phyloP scores from a whole-genome alignment of 2,113 vertebrate genomes.

The Cyphomyrus plagiostoma region DNA sequence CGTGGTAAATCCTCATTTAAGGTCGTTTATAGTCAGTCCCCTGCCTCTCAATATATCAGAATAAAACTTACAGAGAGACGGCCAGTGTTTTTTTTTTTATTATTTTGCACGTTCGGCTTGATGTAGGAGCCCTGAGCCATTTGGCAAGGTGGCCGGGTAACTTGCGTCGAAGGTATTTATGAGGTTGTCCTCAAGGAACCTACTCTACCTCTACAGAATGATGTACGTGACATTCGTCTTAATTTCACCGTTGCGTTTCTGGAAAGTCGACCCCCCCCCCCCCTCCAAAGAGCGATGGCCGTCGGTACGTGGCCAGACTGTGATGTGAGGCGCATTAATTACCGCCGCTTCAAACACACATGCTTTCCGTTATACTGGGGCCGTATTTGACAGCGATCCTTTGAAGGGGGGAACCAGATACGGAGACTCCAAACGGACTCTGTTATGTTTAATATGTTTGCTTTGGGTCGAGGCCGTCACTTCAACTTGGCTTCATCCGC shows the following conservation, averaged over 20 bases:
- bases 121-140: constrained; percentile 45
- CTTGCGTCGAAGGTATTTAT: constrained; percentile 50
- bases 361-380: constrained; percentile 27
- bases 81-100: constrained; percentile 46
- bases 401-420: constrained; percentile 10
- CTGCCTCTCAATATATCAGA: not conserved
- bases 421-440: not conserved
- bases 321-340: constrained; percentile 39
- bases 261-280: constrained; percentile 37
- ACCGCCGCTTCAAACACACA: constrained; percentile 39
- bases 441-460: not conserved
- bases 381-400: constrained; percentile 20
- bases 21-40: not conserved
- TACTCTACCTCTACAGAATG: constrained; percentile 47
- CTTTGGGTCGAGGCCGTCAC: not conserved
- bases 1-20: not conserved
- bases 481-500: not conserved
- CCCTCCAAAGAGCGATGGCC: constrained; percentile 40
- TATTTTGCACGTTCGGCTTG: constrained; percentile 49
- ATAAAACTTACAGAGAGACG: constrained; percentile 44
- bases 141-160: constrained; percentile 44
- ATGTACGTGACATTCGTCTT: constrained; percentile 44
- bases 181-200: constrained; percentile 56
- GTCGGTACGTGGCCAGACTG: constrained; percentile 31
- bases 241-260: constrained; percentile 38